Conservation (phyloP, 2,797 vertebrate species). For the Ceyx erithaca region DNA sequence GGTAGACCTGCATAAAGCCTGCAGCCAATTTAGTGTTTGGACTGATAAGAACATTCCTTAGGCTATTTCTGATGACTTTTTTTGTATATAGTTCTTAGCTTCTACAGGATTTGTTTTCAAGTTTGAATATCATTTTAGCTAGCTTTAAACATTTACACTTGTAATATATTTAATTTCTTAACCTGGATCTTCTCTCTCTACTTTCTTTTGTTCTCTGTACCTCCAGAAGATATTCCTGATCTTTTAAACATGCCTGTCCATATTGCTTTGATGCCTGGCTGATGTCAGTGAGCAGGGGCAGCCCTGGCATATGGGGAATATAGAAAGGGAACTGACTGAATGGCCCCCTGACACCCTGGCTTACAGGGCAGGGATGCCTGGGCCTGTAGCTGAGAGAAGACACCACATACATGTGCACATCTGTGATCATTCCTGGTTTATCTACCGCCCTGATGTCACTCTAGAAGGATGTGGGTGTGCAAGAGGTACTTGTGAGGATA, state of each 20-base stretch:
- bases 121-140: background rate
- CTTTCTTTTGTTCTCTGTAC: background rate
- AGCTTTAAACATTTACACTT: background rate
- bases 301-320: background rate
- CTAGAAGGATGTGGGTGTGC: background rate
- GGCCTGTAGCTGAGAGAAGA: background rate
- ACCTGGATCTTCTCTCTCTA: background rate
- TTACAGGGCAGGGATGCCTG: background rate
- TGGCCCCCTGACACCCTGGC: background rate
- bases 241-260: background rate
- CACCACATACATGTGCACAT: fast-evolving
- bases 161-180: background rate
- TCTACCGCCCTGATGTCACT: background rate
- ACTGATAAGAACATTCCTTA: background rate
- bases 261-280: background rate
- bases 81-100: background rate
- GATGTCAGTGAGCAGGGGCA: background rate
- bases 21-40: background rate
- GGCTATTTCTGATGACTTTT: background rate
- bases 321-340: background rate
- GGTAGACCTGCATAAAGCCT: background rate
- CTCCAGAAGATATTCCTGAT: background rate
- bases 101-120: background rate
- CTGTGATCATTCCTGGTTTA: background rate
- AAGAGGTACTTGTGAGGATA: background rate